Evolutionary conservation across 2,113 vertebrate species (phyloP), one percentile per base, ranked within the genome.

Genomic region (Xiphophorus maculatus): DNA sequence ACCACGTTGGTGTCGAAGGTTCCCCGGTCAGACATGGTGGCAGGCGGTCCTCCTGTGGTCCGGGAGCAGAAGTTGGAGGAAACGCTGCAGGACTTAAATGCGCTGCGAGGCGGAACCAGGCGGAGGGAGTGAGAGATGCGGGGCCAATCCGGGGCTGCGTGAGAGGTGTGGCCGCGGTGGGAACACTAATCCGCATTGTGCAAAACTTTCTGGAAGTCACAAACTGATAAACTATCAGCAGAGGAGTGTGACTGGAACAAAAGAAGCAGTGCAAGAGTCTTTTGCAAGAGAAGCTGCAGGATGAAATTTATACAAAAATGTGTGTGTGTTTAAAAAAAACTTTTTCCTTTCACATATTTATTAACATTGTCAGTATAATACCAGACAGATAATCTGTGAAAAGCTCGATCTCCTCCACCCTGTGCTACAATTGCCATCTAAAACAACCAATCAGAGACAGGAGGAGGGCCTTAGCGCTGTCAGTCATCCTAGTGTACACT

Each of bases 1-100:
- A 94, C 93, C 81, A 98, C 96, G 81, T 99, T 92, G 64, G 97
- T 99, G 81, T 99, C 97, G 92, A 99, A 97, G 28, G 93, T 13
- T 14, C 91, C 91, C 7, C 85, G 93, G 73, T 97, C 96, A 35
- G 96, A 94, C 97, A 98, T 98, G 78, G 3, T 69, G 72, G 32
- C 29, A 1, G 3, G 3, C 0, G 60, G 5, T 37, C 35, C 22
- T 51, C 51, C 73, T 35, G 80, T 30, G 48, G 71, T 60, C 69
- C 58, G 76, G 40, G 33, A 68, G 76, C 40, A 2, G 32, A 58
- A 6, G 3, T 4, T 22, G 33, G 40, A 70, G 82, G 70, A 74
- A 78, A 30, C 11, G 63, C 65, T 32, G 80, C 76, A 22, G 71
- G 13, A 62, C 22, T 90, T 85, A 89, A 92, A 89, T 73, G 74